Evolutionary conservation across 2,113 vertebrate genomes (phyloP).

Genomic region (Bostrychus sinensis): DNA sequence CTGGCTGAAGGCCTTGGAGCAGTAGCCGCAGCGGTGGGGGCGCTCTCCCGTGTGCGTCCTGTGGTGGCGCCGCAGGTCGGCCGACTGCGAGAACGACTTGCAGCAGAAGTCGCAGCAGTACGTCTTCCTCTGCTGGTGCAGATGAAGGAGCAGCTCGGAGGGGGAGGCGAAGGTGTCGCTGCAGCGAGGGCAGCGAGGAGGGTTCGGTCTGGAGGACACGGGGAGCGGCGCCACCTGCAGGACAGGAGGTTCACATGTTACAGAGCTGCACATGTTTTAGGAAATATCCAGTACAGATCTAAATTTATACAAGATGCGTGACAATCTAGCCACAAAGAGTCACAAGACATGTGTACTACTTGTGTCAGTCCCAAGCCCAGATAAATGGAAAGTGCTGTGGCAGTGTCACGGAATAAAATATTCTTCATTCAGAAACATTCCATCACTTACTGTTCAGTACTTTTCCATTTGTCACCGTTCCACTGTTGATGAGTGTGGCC

Average conservation of each 20-base stretch:
- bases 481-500: too few relatives aligned
- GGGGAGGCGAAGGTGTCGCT: slow-evolving; percentile 65
- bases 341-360: too few relatives aligned
- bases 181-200: slow-evolving; percentile 69
- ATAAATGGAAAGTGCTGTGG: too few relatives aligned
- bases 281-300: too few relatives aligned
- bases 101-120: slow-evolving; percentile 80
- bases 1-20: slow-evolving; percentile 80
- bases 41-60: slow-evolving; percentile 79
- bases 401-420: too few relatives aligned
- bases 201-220: slow-evolving; percentile 15
- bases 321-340: too few relatives aligned
- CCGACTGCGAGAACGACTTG: slow-evolving; percentile 78
- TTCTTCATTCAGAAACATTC: too few relatives aligned
- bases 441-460: too few relatives aligned
- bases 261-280: neutral
- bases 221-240: fast-evolving
- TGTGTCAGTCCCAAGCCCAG: too few relatives aligned
- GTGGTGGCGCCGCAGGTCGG: slow-evolving; percentile 79
- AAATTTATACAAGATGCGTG: too few relatives aligned
- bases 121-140: slow-evolving; percentile 70
- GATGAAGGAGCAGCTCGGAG: slow-evolving; percentile 66
- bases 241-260: neutral
- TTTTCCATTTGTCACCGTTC: too few relatives aligned
- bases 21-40: slow-evolving; percentile 78